These are phyloP conservation scores for Tribolium castaneum DNA, from an alignment of 1,140 invertebrate species.

Conservation along the genomic window DNA sequence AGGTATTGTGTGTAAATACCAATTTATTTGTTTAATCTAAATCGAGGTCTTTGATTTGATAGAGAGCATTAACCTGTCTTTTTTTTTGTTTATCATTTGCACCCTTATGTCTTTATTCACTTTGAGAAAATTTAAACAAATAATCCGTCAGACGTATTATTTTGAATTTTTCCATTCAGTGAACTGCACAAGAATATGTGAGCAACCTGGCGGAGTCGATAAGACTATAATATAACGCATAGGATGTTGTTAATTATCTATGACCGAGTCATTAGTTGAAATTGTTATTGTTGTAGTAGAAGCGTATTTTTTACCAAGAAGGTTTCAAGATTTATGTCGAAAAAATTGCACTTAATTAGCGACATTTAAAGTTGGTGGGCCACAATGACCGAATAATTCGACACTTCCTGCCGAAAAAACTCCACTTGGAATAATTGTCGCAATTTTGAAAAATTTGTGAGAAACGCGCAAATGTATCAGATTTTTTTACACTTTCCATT, in stretches of 20 bases:
- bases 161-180: neutral
- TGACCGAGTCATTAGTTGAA: neutral
- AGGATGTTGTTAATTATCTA: neutral
- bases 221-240: neutral
- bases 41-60: too few species aligned
- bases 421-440: neutral
- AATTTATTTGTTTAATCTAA: too few species aligned
- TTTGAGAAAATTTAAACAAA: neutral
- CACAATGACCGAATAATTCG: constrained; percentile 17
- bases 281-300: too few species aligned
- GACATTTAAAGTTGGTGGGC: constrained; percentile 9
- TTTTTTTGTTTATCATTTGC: too few species aligned
- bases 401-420: constrained; percentile 12
- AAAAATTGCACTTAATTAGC: constrained; percentile 5
- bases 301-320: too few species aligned
- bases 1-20: too few species aligned
- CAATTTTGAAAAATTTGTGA: neutral
- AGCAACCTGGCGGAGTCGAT: neutral
- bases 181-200: neutral
- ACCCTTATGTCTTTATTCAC: too few species aligned
- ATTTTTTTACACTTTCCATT: neutral
- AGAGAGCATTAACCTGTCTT: too few species aligned
- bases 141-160: neutral
- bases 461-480: neutral
- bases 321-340: neutral